Conservation (phyloP, 2,888 invertebrate genomes). For the Stenurella melanura region DNA sequence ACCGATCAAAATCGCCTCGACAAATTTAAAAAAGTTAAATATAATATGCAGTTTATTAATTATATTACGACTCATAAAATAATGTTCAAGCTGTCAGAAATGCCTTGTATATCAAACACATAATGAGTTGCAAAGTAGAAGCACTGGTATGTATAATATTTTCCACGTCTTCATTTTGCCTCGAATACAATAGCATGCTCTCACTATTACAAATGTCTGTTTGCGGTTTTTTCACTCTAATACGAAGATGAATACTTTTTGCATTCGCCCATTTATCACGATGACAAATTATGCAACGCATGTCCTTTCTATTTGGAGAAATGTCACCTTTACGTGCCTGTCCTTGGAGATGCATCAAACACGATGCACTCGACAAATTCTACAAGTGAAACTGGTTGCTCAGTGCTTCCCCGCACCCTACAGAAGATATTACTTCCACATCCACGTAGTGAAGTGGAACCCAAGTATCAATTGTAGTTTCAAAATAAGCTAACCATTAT, state of each 20-base stretch:
- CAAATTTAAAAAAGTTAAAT: not conserved
- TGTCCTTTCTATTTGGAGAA: constrained; percentile 24
- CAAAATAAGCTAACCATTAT: no score
- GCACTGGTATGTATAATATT: not conserved
- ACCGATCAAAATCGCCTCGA: no score
- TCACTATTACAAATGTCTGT: not conserved
- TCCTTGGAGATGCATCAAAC: constrained; percentile 33
- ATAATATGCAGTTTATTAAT: not conserved
- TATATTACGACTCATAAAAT: not conserved
- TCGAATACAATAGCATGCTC: not conserved
- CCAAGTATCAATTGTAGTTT: no score
- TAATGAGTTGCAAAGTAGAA: not conserved
- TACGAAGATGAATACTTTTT: constrained; percentile 3
- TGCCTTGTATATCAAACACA: not conserved
- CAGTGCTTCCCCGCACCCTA: constrained; percentile 27
- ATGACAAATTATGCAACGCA: constrained; percentile 30
- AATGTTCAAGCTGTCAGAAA: not conserved
- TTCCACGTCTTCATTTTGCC: not conserved
- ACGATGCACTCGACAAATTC: constrained; percentile 34
- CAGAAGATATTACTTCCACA: not conserved
- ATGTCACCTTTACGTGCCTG: constrained; percentile 30
- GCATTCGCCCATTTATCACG: constrained; percentile 10
- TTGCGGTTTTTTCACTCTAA: not conserved
- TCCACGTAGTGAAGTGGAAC: no score
- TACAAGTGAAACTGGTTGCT: constrained; percentile 43